A percentile compares a stretch with the other conserved stretches of the same genome.
Conservation (phyloP, 1,140 invertebrate genomes). For the Cherax destructor region DNA sequence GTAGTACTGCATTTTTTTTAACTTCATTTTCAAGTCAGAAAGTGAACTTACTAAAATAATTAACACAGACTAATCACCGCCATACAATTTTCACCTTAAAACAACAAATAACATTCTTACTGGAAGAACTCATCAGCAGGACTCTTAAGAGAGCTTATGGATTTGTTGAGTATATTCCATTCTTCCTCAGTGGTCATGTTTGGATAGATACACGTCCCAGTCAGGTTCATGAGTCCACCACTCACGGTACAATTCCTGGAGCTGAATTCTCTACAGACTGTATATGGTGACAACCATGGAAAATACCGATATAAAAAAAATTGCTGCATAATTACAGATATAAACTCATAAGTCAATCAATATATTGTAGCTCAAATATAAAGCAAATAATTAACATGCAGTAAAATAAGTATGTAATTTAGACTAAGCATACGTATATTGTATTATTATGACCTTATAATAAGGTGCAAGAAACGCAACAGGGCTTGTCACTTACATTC, state of each 20-base stretch:
- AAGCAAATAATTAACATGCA: background rate
- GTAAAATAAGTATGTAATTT: too few species aligned
- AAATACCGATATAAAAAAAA: background rate
- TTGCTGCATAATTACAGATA: too few species aligned
- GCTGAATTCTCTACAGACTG: constrained; percentile 74
- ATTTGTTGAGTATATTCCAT: constrained; percentile 74
- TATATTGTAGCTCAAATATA: too few species aligned
- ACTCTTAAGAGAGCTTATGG: constrained; percentile 76
- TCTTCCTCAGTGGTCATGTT: constrained; percentile 72
- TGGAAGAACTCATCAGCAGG: constrained; percentile 72
- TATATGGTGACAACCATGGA: constrained; percentile 73
- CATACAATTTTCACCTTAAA: background rate
- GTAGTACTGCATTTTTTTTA: too few species aligned
- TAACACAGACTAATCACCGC: too few species aligned
- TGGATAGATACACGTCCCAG: constrained; percentile 73
- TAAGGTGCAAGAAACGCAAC: too few species aligned
- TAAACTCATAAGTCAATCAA: too few species aligned
- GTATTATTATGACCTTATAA: too few species aligned
- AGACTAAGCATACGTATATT: too few species aligned
- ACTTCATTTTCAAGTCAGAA: too few species aligned
- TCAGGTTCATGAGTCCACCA: constrained; percentile 74
- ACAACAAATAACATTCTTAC: constrained; percentile 38
- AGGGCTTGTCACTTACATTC: constrained; percentile 74
- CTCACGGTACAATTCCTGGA: constrained; percentile 74
- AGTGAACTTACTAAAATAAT: too few species aligned